A percentile compares a stretch with the other conserved stretches of the same genome.
phyloP scores from a whole-genome alignment of 2,888 invertebrate species.

The Acleris sparsana region DNA sequence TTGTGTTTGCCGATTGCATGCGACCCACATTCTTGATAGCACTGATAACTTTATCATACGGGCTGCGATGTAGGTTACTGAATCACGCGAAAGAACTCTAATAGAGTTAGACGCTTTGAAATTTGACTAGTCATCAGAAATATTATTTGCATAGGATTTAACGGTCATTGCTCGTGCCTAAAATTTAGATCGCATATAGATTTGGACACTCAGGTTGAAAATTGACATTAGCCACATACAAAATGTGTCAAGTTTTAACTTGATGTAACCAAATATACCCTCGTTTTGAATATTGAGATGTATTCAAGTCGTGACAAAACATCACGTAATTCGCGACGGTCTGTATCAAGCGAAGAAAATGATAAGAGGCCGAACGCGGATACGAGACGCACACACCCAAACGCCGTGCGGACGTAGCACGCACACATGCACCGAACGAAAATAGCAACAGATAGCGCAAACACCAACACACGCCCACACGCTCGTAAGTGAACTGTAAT shows the following conservation, averaged over 20 bases:
- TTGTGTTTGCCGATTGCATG: slow-evolving; percentile 11
- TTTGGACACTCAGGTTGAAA: too few relatives aligned
- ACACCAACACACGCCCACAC: slow-evolving; percentile 81
- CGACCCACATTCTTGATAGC: slow-evolving; percentile 27
- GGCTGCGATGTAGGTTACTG: neutral
- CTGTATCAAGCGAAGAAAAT: slow-evolving; percentile 64
- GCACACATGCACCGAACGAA: slow-evolving; percentile 58
- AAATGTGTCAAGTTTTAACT: too few relatives aligned
- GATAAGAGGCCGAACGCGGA: slow-evolving; percentile 77
- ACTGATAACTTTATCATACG: slow-evolving; percentile 23
- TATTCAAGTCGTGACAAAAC: slow-evolving; percentile 42
- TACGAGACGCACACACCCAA: slow-evolving; percentile 60
- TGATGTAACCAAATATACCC: too few relatives aligned
- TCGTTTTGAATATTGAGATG: slow-evolving; percentile 11
- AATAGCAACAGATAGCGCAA: slow-evolving; percentile 80
- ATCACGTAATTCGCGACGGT: slow-evolving; percentile 59
- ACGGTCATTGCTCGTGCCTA: neutral
- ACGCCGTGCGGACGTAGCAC: slow-evolving; percentile 50
- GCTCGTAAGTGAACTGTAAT: slow-evolving; percentile 77
- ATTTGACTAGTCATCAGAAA: neutral
- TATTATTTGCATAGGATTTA: neutral
- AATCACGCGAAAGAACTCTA: neutral
- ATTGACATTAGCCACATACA: too few relatives aligned
- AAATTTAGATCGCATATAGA: too few relatives aligned
- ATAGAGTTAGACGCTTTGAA: neutral